These are phyloP conservation scores for Pristiophorus japonicus DNA, from an alignment of 2,113 vertebrate species.

Conservation along the genomic window DNA sequence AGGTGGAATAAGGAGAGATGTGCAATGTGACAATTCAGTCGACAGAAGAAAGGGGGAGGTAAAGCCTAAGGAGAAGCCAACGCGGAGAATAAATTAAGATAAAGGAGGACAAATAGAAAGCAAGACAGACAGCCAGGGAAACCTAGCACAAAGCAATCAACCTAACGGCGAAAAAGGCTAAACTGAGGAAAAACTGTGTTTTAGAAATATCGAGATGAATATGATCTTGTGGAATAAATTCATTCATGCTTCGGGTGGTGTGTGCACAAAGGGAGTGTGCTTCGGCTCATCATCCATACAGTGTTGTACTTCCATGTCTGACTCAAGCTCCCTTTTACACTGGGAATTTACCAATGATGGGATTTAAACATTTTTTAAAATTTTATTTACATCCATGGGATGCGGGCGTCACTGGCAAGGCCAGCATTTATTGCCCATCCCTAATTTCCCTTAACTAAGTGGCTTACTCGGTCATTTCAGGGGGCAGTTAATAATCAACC, in stretches of 20 bases:
- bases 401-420: too few relatives aligned
- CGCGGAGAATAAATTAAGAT: background rate
- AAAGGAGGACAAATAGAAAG: background rate
- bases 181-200: background rate
- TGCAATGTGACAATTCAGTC: background rate
- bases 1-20: background rate
- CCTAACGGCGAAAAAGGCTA: background rate
- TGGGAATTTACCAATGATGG: background rate
- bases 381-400: too few relatives aligned
- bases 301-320: background rate
- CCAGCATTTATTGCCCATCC: too few relatives aligned
- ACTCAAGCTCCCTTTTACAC: background rate
- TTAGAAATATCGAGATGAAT: background rate
- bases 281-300: background rate
- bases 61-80: background rate
- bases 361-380: too few relatives aligned
- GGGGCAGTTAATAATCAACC: too few relatives aligned
- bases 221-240: background rate
- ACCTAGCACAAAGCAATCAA: background rate
- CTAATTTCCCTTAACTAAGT: too few relatives aligned
- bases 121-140: background rate
- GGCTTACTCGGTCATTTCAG: too few relatives aligned
- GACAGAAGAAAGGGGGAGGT: background rate
- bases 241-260: background rate
- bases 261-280: background rate